Evolutionary conservation across 30 jellyfish, hydroid and myxozoan species (phyloP).

Genomic region (Clytia hemisphaerica): DNA sequence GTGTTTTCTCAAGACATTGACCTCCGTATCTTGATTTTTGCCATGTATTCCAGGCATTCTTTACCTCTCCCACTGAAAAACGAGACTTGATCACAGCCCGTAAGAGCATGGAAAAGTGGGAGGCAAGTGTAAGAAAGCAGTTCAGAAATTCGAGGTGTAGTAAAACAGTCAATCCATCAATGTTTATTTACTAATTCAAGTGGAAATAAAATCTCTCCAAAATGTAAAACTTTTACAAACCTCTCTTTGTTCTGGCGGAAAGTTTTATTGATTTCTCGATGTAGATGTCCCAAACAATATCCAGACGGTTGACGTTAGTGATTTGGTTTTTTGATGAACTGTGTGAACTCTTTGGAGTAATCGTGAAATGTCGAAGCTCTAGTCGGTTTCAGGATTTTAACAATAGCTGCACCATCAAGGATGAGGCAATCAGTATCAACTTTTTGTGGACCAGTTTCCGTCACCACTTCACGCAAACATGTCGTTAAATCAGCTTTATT

Average conservation of each 20-base stretch:
- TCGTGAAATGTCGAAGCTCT: conserved; percentile 16
- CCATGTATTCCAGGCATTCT: conserved; percentile 38
- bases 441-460: conserved; percentile 2
- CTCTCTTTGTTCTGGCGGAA: conserved; percentile 22
- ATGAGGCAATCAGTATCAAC: conserved; percentile 26
- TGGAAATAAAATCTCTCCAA: too few relatives aligned
- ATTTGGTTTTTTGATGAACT: too few relatives aligned
- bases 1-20: too few relatives aligned
- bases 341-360: conserved; percentile 13
- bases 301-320: too few relatives aligned
- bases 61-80: conserved; percentile 37
- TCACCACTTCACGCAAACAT: not conserved
- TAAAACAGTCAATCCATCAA: too few relatives aligned
- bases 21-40: too few relatives aligned
- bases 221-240: too few relatives aligned
- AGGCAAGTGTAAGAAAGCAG: conserved; percentile 1
- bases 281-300: conserved; percentile 41
- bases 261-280: conserved; percentile 3
- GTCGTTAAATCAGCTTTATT: conserved; percentile 7
- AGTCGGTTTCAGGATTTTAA: conserved; percentile 28
- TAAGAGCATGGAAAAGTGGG: conserved; percentile 24
- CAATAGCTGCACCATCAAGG: conserved; percentile 53
- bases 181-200: conserved; percentile 14
- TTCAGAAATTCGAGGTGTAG: too few relatives aligned
- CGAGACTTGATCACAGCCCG: conserved; percentile 37